Evolutionary conservation across 2,797 vertebrate genomes (phyloP), one percentile per base, ranked within the genome.

Genomic region (Ctenosaura bakeri): DNA sequence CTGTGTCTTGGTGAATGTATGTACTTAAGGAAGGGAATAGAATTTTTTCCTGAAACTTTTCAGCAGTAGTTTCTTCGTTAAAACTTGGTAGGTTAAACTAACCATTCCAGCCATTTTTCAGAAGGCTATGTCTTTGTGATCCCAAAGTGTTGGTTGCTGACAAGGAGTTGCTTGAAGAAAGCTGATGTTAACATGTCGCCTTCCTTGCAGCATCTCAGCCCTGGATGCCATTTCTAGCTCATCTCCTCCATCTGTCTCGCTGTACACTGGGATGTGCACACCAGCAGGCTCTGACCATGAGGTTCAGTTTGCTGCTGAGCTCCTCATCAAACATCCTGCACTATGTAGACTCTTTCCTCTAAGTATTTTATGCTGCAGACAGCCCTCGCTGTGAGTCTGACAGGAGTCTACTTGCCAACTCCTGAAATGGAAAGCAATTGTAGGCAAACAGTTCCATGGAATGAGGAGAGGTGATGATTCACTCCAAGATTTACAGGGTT

Each of bases 131-230:
- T 94, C 91, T 96, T 92, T 86, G 42, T 94, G 95, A 95, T 97
- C 95, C 95, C 94, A 95, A 96, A 97, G 96, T 91, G 95, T 93
- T 93, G 92, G 95, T 94, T 96, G 94, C 95, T 96, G 96, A 96
- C 94, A 95, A 94, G 89, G 92, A 96, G 95, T 96, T 93, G 94
- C 96, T 97, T 90, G 93, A 95, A 97, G 95, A 94, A 93, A 89
- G 90, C 92, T 91, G 94, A 96, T 97, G 95, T 91, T 94, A 96
- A 95, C 95, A 95, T 96, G 92, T 90, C 90, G 92, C 94, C 79
- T 95, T 95, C 92, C 83, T 77, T 29, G 79, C 89, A 93, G 94
- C 94, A 94, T 88, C 64, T 89, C 94, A 92, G 92, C 86, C 95
- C 92, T 92, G 88, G 91, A 93, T 95, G 95, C 94, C 73, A 46